phyloP scores from a whole-genome alignment of 1,140 invertebrate genomes.

The Lordiphosa mommai region DNA sequence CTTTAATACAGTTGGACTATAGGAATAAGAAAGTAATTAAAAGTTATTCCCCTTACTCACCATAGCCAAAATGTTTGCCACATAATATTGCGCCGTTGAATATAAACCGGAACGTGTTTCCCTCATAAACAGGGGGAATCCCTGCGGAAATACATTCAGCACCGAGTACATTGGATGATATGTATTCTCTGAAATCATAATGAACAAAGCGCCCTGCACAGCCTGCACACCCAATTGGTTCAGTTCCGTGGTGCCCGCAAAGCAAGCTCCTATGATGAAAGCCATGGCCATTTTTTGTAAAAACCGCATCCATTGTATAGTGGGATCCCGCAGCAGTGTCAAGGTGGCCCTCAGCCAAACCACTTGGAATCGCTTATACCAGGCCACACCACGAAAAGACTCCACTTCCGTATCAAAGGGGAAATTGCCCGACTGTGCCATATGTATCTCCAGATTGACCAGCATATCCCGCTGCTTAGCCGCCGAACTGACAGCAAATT shows the following conservation, averaged over 20 bases:
- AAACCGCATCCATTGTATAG: slow-evolving; percentile 85
- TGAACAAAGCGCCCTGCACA: slow-evolving; percentile 90
- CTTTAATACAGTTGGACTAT: no score
- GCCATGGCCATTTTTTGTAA: slow-evolving; percentile 91
- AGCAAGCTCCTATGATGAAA: slow-evolving; percentile 89
- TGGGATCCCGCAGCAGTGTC: slow-evolving; percentile 86
- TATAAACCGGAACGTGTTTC: slow-evolving; percentile 90
- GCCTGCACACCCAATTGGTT: slow-evolving; percentile 90
- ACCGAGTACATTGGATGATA: slow-evolving; percentile 93
- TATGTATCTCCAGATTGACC: slow-evolving; percentile 85
- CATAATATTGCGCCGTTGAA: slow-evolving; percentile 86
- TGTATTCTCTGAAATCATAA: slow-evolving; percentile 92
- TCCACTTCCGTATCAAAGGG: slow-evolving; percentile 68
- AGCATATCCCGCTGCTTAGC: slow-evolving; percentile 87
- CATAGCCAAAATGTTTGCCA: slow-evolving; percentile 87
- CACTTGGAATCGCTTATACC: slow-evolving; percentile 85
- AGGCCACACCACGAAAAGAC: slow-evolving; percentile 82
- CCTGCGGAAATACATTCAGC: slow-evolving; percentile 88
- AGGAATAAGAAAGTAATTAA: no score
- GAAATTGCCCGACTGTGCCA: slow-evolving; percentile 80
- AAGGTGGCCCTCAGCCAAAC: slow-evolving; percentile 85
- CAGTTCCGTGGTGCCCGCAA: slow-evolving; percentile 84
- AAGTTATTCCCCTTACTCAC: no score
- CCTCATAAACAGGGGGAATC: slow-evolving; percentile 88
- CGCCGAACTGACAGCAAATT: slow-evolving; percentile 87